phyloP scores from a whole-genome alignment of 2,113 vertebrate species.

The Eudyptes chrysolophus region DNA sequence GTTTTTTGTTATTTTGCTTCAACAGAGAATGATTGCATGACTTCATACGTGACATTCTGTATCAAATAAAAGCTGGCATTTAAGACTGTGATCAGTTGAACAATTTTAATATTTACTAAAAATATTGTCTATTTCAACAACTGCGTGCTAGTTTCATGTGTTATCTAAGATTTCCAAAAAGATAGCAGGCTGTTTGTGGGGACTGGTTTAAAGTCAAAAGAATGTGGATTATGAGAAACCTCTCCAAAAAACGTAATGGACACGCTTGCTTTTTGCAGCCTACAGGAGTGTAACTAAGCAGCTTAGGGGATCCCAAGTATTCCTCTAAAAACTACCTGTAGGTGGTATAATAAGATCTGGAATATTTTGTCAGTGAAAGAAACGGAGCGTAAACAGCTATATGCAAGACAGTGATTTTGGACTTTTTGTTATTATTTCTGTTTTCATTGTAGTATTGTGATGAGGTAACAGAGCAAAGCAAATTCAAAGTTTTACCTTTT shows the following conservation, averaged over 20 bases:
- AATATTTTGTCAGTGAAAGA: conserved; percentile 27
- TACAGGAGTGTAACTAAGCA: not conserved
- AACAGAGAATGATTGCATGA: not conserved
- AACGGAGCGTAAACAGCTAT: not conserved
- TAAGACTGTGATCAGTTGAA: not conserved
- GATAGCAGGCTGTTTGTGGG: not conserved
- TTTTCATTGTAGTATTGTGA: not conserved
- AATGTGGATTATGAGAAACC: not conserved
- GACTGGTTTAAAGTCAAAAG: not conserved
- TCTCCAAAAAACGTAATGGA: not conserved
- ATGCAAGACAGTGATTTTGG: not conserved
- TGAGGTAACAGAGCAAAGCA: not conserved
- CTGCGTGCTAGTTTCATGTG: not conserved
- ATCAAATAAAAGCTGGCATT: not conserved
- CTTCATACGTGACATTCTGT: not conserved
- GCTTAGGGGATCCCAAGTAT: not conserved
- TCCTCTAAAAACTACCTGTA: conserved; percentile 53
- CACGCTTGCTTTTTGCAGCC: not conserved
- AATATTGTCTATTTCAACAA: not conserved
- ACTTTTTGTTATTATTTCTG: not conserved
- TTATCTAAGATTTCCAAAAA: not conserved
- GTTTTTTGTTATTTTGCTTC: not conserved
- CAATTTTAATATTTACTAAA: not conserved
- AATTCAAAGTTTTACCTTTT: not conserved
- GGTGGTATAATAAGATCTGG: conserved; percentile 62